phyloP scores from a whole-genome alignment of 1,140 invertebrate genomes.

The Pseudomyrmex dendroicus region DNA sequence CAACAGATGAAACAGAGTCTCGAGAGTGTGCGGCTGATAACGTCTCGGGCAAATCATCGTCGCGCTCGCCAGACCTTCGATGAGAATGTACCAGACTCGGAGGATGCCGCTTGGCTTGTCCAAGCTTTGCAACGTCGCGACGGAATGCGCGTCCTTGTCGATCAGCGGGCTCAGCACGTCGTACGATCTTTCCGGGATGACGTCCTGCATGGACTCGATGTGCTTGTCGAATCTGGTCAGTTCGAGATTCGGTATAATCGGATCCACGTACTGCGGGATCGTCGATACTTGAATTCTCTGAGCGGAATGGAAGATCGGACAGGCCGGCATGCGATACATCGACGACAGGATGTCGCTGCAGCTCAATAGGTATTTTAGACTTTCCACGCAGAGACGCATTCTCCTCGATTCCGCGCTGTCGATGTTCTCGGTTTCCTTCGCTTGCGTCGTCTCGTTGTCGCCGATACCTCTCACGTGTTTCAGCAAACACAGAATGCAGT shows the following conservation, averaged over 20 bases:
- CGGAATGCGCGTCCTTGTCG: conserved; percentile 85
- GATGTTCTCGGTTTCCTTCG: conserved; percentile 63
- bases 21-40: conserved; percentile 94
- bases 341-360: conserved; percentile 94
- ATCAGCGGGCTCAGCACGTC: conserved; percentile 87
- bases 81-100: conserved; percentile 95
- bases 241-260: conserved; percentile 92
- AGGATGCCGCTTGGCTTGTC: conserved; percentile 94
- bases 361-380: conserved; percentile 93
- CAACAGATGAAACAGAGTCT: conserved; percentile 94
- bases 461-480: conserved; percentile 88
- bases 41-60: conserved; percentile 92
- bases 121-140: conserved; percentile 87
- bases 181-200: conserved; percentile 86
- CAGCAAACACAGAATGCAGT: conserved; percentile 95
- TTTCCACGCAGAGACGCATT: conserved; percentile 90
- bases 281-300: conserved; percentile 93
- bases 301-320: conserved; percentile 95
- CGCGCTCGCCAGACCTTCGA: conserved; percentile 95
- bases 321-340: conserved; percentile 98
- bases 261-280: conserved; percentile 92
- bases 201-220: conserved; percentile 81
- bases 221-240: conserved; percentile 88
- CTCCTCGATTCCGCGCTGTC: conserved; percentile 75
- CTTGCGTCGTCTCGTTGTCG: conserved; percentile 80